Percentiles rank a stretch among this genome's conserved stretches.
These are phyloP conservation scores for Criorhina ranunculi DNA, from an alignment of 2,888 invertebrate species.

Conservation along the genomic window DNA sequence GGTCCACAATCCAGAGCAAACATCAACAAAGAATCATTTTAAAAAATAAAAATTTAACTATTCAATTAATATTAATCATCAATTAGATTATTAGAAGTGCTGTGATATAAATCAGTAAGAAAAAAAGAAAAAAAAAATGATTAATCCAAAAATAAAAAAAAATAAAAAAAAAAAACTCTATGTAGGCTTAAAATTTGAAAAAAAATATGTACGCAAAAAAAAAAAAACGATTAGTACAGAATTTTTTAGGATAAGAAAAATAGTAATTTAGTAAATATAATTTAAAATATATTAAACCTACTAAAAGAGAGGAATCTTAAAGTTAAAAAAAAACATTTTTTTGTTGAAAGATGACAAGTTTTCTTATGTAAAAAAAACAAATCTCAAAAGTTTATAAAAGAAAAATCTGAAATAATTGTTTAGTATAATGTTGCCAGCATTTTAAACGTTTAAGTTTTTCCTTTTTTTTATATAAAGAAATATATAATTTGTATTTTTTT, in stretches of 20 bases:
- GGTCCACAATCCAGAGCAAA: conserved; percentile 48
- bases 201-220: conserved; percentile 47
- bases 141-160: conserved; percentile 50
- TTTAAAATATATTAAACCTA: conserved; percentile 43
- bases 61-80: conserved; percentile 67
- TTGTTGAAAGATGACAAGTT: conserved; percentile 34
- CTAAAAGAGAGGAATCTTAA: conserved; percentile 23
- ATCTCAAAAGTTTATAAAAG: conserved; percentile 53
- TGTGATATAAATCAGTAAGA: conserved; percentile 78
- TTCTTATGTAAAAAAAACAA: conserved; percentile 52
- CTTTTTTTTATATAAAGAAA: conserved; percentile 11
- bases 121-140: conserved; percentile 57
- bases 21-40: conserved; percentile 56
- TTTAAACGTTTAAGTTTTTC: conserved; percentile 65
- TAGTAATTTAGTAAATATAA: conserved; percentile 37
- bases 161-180: conserved; percentile 22
- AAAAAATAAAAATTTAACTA: conserved; percentile 52
- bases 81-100: conserved; percentile 78
- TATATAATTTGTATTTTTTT: conserved; percentile 37
- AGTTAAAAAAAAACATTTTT: conserved; percentile 5
- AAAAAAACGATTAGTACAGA: conserved; percentile 39
- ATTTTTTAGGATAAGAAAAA: conserved; percentile 41
- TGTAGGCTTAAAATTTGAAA: conserved; percentile 48
- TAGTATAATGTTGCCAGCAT: conserved; percentile 66
- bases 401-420: conserved; percentile 27